These are phyloP conservation scores for Flexamia atlantica DNA, from an alignment of 2,888 invertebrate species.

Conservation along the genomic window DNA sequence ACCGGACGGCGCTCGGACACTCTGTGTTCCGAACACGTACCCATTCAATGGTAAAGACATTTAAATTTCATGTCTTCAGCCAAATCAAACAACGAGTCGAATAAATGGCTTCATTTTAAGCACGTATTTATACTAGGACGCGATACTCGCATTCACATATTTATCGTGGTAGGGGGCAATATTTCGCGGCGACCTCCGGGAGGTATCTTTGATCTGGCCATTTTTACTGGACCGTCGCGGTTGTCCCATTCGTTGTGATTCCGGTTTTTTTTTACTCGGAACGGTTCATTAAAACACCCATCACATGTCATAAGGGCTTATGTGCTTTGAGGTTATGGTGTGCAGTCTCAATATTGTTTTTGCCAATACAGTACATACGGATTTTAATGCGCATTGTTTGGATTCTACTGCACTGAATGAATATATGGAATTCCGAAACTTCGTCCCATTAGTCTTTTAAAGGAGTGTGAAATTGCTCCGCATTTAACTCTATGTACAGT, in stretches of 20 bases:
- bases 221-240: not conserved
- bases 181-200: constrained; percentile 22
- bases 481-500: too few relatives aligned
- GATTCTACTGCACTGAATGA: too few relatives aligned
- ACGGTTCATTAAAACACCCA: too few relatives aligned
- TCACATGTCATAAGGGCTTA: too few relatives aligned
- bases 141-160: not conserved
- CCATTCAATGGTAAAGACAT: constrained; percentile 59
- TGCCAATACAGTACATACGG: too few relatives aligned
- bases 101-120: constrained; percentile 56
- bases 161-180: not conserved
- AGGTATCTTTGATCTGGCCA: constrained; percentile 23
- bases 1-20: constrained; percentile 9
- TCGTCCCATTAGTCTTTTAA: too few relatives aligned
- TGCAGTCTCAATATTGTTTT: too few relatives aligned
- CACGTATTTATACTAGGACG: constrained; percentile 18
- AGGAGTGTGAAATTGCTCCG: too few relatives aligned
- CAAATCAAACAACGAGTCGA: constrained; percentile 55
- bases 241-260: constrained; percentile 11
- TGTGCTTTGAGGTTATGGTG: too few relatives aligned
- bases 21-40: constrained; percentile 32
- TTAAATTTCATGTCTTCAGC: constrained; percentile 55
- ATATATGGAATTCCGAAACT: too few relatives aligned
- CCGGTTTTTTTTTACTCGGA: not conserved
- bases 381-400: too few relatives aligned